Conservation (phyloP, 2,113 vertebrate genomes). For the Balaenoptera acutorostrata region DNA sequence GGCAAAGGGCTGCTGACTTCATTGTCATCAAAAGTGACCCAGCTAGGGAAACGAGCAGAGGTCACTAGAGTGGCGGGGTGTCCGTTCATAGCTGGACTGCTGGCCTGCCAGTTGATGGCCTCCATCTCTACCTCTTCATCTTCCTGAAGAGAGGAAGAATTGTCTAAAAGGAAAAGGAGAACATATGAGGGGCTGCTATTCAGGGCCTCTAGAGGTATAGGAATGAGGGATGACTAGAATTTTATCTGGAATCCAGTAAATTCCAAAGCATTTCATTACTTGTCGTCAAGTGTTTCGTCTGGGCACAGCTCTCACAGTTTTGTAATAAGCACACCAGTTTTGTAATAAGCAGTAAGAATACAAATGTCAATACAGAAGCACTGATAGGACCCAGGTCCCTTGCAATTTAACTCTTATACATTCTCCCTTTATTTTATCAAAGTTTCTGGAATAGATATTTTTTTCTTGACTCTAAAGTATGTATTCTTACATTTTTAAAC, state of each 20-base stretch:
- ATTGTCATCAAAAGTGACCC: slow-evolving; percentile 94
- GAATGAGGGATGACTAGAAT: background rate
- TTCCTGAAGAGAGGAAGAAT: slow-evolving; percentile 85
- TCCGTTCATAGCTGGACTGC: slow-evolving; percentile 79
- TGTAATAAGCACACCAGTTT: background rate
- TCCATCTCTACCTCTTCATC: slow-evolving; percentile 91
- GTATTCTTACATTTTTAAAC: background rate
- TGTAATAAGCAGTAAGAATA: background rate
- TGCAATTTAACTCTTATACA: background rate
- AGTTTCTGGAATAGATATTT: background rate
- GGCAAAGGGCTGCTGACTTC: slow-evolving; percentile 72
- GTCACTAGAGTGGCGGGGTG: slow-evolving; percentile 75
- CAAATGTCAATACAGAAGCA: background rate
- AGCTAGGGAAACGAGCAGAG: slow-evolving; percentile 84
- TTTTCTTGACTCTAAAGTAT: background rate
- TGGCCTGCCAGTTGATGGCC: slow-evolving; percentile 80
- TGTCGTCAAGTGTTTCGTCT: background rate
- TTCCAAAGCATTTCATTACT: background rate
- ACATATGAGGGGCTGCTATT: slow-evolving; percentile 33
- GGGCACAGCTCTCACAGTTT: background rate
- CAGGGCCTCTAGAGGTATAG: background rate
- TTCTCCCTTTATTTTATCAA: background rate
- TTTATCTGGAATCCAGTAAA: background rate
- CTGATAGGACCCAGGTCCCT: background rate
- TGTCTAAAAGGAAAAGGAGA: slow-evolving; percentile 79